Evolutionary conservation across 2,888 invertebrate species (phyloP).

Genomic region (Polydrusus tereticollis): DNA sequence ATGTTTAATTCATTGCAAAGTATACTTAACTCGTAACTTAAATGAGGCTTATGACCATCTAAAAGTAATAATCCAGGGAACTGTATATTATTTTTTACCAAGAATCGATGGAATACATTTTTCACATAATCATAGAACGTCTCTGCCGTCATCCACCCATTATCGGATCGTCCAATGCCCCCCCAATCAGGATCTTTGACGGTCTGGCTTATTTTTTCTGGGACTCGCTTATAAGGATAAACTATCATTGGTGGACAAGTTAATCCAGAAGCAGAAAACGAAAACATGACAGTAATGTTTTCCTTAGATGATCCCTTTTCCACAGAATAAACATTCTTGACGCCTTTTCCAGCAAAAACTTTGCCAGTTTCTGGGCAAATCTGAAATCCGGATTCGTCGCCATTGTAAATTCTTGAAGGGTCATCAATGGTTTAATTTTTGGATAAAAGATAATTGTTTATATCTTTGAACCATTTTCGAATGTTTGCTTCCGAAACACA

Average conservation of each 20-base stretch:
- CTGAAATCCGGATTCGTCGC: slow-evolving; percentile 7
- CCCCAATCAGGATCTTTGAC: slow-evolving; percentile 23
- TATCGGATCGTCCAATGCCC: slow-evolving; percentile 34
- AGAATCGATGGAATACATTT: slow-evolving; percentile 32
- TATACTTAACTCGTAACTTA: slow-evolving; percentile 37
- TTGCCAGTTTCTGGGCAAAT: background rate
- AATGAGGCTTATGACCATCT: slow-evolving; percentile 46
- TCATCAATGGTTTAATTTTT: background rate
- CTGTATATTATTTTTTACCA: background rate
- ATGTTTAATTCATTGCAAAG: slow-evolving; percentile 45
- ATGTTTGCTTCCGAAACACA: background rate
- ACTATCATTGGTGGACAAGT: slow-evolving; percentile 26
- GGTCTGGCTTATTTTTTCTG: slow-evolving; percentile 7
- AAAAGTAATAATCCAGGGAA: slow-evolving; percentile 42
- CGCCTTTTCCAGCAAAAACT: slow-evolving; percentile 17
- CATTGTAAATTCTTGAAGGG: background rate
- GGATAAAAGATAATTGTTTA: background rate
- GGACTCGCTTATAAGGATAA: slow-evolving; percentile 26
- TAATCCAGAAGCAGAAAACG: slow-evolving; percentile 53
- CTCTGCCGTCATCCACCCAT: slow-evolving; percentile 39
- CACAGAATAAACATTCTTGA: slow-evolving; percentile 15
- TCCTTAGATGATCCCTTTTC: slow-evolving; percentile 43
- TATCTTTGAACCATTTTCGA: slow-evolving; percentile 4
- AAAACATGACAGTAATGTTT: slow-evolving; percentile 56
- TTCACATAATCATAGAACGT: slow-evolving; percentile 40